These are phyloP conservation scores for Orchestia grillus DNA, from an alignment of 1,140 invertebrate genomes.

Conservation along the genomic window DNA sequence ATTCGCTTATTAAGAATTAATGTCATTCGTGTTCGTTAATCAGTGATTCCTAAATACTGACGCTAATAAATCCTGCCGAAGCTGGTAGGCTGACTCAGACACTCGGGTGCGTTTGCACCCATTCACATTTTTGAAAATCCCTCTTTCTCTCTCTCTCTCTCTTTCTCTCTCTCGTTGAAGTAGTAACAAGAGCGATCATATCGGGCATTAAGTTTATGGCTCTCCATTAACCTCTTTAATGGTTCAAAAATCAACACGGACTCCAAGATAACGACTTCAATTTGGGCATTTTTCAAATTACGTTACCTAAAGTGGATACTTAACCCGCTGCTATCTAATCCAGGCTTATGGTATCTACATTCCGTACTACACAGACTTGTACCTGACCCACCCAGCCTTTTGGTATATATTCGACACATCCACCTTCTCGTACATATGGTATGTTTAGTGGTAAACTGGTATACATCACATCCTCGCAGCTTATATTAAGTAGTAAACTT, in stretches of 20 bases:
- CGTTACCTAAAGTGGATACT: background rate
- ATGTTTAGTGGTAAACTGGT: background rate
- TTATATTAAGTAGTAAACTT: background rate
- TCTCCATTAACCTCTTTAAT: conserved; percentile 8
- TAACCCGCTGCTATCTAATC: background rate
- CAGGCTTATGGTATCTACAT: background rate
- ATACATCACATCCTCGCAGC: background rate
- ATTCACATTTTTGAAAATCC: background rate
- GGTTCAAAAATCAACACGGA: conserved; percentile 18
- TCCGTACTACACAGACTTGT: too few species aligned
- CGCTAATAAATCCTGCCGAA: background rate
- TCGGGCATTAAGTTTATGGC: conserved; percentile 26
- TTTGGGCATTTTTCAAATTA: background rate
- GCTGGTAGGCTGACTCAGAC: background rate
- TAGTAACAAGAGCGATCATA: background rate
- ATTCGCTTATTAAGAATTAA: background rate
- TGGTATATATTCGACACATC: background rate
- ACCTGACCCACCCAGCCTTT: too few species aligned
- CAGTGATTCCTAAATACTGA: background rate
- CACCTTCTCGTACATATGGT: too few species aligned
- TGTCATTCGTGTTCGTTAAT: background rate
- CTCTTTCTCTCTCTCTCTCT: too few species aligned
- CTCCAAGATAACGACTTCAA: background rate
- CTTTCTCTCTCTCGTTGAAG: background rate
- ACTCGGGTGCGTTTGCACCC: background rate